These are phyloP conservation scores for Hippasteria phrygiana DNA, from an alignment of 53 echinoderm and acorn worm genomes.

Conservation along the genomic window DNA sequence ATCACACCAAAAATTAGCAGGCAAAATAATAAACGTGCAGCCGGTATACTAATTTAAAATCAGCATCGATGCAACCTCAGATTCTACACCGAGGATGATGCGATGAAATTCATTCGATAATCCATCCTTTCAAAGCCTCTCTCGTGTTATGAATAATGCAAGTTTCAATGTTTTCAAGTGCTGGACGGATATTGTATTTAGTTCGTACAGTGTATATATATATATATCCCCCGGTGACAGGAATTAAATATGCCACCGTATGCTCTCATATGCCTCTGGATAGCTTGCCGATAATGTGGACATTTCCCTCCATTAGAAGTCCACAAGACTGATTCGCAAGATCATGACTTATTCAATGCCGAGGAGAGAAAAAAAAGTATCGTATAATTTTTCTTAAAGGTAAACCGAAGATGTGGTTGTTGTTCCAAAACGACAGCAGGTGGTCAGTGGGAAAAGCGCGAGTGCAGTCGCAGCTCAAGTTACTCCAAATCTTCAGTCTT, in stretches of 20 bases:
- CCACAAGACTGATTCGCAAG: not conserved
- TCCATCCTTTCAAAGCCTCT: too few species aligned
- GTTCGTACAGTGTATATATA: not conserved
- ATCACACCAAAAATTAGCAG: too few species aligned
- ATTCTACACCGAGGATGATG: too few species aligned
- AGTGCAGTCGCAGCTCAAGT: conserved; percentile 11
- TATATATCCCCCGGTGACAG: conserved; percentile 4
- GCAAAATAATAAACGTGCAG: too few species aligned
- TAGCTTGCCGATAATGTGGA: not conserved
- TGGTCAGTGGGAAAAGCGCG: not conserved
- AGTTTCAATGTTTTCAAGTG: not conserved
- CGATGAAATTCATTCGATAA: too few species aligned
- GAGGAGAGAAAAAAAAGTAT: not conserved
- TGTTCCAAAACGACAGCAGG: not conserved
- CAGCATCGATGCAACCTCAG: too few species aligned
- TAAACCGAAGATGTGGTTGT: not conserved
- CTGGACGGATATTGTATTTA: conserved; percentile 15
- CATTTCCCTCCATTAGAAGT: not conserved
- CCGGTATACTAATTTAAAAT: too few species aligned
- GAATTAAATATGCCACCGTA: conserved; percentile 3
- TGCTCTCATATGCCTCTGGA: not conserved
- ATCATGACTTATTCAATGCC: conserved; percentile 8
- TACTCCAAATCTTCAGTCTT: conserved; percentile 35
- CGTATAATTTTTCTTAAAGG: conserved; percentile 9
- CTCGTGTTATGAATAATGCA: not conserved